These are phyloP conservation scores for Poecile montanus DNA, from an alignment of 2,797 vertebrate genomes.

Conservation along the genomic window DNA sequence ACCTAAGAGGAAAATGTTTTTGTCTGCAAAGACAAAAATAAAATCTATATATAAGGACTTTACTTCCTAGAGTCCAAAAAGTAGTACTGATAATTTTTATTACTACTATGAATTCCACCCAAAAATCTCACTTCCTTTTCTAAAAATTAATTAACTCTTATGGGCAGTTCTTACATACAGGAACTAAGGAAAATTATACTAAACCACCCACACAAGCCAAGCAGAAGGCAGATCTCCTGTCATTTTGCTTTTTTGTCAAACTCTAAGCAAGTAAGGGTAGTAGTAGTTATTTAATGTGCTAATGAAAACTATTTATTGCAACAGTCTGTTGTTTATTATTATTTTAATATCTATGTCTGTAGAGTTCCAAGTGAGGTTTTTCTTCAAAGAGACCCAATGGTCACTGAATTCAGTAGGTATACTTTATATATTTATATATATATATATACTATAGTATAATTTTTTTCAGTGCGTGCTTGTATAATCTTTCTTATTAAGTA, in stretches of 20 bases:
- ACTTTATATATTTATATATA: no score
- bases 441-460: background rate
- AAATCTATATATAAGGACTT: background rate
- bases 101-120: background rate
- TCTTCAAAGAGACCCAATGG: background rate
- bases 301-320: conserved; percentile 20
- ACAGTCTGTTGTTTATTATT: background rate
- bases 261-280: background rate
- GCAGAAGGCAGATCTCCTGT: background rate
- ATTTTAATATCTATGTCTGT: background rate
- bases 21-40: background rate
- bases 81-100: background rate
- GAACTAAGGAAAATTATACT: background rate
- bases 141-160: background rate
- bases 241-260: background rate
- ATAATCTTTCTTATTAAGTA: background rate
- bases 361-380: background rate
- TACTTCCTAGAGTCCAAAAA: background rate
- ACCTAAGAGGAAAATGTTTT: background rate
- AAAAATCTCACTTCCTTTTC: background rate
- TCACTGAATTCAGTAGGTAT: background rate
- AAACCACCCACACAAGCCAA: background rate
- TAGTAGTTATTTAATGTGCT: background rate
- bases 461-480: no score
- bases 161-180: background rate